Evolutionary conservation across 2,888 invertebrate species (phyloP).

Genomic region (Microchrysa polita): DNA sequence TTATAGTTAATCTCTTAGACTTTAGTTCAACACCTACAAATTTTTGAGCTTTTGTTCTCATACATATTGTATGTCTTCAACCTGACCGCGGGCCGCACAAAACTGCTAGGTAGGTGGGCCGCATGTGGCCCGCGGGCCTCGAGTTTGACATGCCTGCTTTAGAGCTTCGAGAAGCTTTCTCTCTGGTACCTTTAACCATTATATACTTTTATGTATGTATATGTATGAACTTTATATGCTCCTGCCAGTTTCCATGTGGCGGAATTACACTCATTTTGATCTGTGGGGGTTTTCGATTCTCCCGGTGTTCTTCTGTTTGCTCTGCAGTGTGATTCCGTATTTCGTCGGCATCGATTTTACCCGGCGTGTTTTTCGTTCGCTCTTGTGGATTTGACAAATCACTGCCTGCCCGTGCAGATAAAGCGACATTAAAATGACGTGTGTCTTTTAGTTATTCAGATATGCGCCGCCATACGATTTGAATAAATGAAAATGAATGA

Average conservation of each 20-base stretch:
- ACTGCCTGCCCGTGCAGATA: neutral
- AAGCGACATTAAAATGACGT: neutral
- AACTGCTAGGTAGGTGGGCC: too few species aligned
- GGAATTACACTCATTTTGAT: neutral
- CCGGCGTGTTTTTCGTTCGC: neutral
- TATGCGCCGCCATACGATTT: neutral
- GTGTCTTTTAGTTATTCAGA: neutral
- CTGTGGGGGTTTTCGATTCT: neutral
- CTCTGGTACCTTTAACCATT: too few species aligned
- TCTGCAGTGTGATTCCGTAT: neutral
- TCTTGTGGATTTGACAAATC: neutral
- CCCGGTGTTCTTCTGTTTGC: neutral
- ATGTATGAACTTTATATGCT: neutral
- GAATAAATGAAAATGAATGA: neutral
- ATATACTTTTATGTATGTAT: too few species aligned
- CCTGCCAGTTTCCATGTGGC: neutral
- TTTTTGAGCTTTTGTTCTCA: too few species aligned
- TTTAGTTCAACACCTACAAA: too few species aligned
- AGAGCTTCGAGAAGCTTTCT: too few species aligned
- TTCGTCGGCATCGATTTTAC: constrained; percentile 21
- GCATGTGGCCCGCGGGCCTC: too few species aligned
- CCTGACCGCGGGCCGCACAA: too few species aligned
- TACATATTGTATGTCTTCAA: too few species aligned
- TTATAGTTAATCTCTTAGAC: too few species aligned
- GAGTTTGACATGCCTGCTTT: too few species aligned